Evolutionary conservation across 1,140 invertebrate species (phyloP), one percentile per base, ranked within the genome.

Genomic region (Anadara kagoshimensis): DNA sequence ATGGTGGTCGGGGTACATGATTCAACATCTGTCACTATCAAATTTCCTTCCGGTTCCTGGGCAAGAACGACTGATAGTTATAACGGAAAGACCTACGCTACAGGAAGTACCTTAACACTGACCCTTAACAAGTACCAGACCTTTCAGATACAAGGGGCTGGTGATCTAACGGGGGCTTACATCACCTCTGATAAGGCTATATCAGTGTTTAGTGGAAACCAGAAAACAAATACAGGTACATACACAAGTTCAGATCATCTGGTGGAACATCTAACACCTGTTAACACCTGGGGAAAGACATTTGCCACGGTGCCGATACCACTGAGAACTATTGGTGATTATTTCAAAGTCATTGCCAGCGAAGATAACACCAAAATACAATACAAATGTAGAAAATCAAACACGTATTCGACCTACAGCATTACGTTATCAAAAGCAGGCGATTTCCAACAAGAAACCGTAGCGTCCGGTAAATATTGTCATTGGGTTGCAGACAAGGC

Each of bases 261-360:
- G 56, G 84, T 82, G 1, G 83, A 83, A 49, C 81, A 84, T 61
- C 59, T 85, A 20, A 75, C 78, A 51, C 81, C 84, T 1, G 78
- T 81, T 20, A 43, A 77, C 20, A 79, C 78, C 0, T 87, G 85
- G 85, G 85, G 85, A 18, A 80, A 73, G 20, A 61, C 66, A 20
- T 87, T 83, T 54, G 66, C 68, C 14, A 76, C 72, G 7, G 73
- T 78, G 11, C 78, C 84, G 0, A 76, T 79, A 20, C 79, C 82
- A 26, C 59, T 61, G 29, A 63, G 80, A 45, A 75, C 69, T 4
- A 65, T 22, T 14, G 84, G 83, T 7, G 83, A 87, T 51, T 66
- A 73, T 5, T 78, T 75, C 22, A 74, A 78, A 44, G 59, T 86
- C 18, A 65, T 86, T 53, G 80, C 75, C 11, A 73, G 65, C 11